Evolutionary conservation across 2,888 invertebrate species (phyloP), one percentile per base, ranked within the genome.

Genomic region (Eupelmus urozonus): DNA sequence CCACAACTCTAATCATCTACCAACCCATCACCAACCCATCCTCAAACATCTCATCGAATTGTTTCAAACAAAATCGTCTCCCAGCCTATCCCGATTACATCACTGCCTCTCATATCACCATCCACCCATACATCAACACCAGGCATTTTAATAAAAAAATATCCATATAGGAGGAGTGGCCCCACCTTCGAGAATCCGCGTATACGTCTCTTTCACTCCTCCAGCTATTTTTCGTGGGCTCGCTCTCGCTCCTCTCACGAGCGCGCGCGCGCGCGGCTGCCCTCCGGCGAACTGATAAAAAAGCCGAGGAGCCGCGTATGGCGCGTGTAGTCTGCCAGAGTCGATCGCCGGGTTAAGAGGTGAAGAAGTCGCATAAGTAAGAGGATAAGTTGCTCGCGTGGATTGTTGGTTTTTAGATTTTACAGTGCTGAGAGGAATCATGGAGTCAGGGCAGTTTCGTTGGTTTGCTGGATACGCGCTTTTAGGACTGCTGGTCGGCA

Each of bases 281-380:
- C 62, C 49, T 45, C 29, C 34, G 66, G 20, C 72, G 60, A 76
- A 45, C 65, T 69, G 42, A 72, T 79, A 69, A 79, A 79, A 79
- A n/a, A 72, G 63, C 65, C 70, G 66, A 53, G 53, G 74, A 67
- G 23, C 60, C 66, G 27, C 45, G 66, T 66, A 66, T 60, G 23
- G 4, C 66, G 66, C 65, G 71, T 66, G 66, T 71, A 79, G 79
- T 79, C 75, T 23, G 13, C 62, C 51, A 20, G 49, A 62, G 76
- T 18, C 70, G 42, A 42, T 69, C 67, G 25, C 7, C 69, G 62
- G 62, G 71, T 77, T 57, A 55, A 71, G 34, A 77, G 60, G 65
- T 63, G 49, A 74, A 45, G 16, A n/a, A n/a, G n/a, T n/a, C n/a
- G n/a, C n/a, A n/a, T 23, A 62, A 40, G 29, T 13, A n/a, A 11